A percentile compares a stretch with the other conserved stretches of the same genome.
These are phyloP conservation scores for Drosophila paucipuncta DNA, from an alignment of 2,888 invertebrate species.

Conservation along the genomic window DNA sequence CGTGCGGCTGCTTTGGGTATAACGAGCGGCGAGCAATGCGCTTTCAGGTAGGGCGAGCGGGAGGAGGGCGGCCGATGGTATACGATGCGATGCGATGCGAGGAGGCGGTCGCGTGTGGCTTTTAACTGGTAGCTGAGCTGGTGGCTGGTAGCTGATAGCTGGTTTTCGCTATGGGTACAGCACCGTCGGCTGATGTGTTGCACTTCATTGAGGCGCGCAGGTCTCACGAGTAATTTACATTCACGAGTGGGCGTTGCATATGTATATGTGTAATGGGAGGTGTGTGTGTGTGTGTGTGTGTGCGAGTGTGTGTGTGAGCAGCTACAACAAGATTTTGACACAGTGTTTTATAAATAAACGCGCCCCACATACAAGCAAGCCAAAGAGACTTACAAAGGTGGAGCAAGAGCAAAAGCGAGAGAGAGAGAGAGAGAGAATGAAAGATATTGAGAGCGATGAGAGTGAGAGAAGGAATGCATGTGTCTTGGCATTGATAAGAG, in stretches of 20 bases:
- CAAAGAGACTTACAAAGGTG: conserved; percentile 3
- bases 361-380: conserved; percentile 72
- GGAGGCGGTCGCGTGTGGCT: conserved; percentile 35
- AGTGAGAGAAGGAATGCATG: background rate
- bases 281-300: conserved; percentile 5
- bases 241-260: conserved; percentile 53
- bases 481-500: conserved; percentile 40
- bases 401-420: background rate
- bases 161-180: conserved; percentile 59
- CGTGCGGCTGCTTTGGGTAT: conserved; percentile 40
- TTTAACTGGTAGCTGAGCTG: conserved; percentile 32
- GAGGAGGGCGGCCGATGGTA: background rate
- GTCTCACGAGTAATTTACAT: conserved; percentile 53
- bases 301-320: conserved; percentile 11
- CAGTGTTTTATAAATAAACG: conserved; percentile 80
- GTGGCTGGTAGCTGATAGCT: conserved; percentile 51
- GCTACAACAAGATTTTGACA: conserved; percentile 78
- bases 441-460: background rate
- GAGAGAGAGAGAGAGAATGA: background rate
- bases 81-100: background rate
- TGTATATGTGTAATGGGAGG: conserved; percentile 19
- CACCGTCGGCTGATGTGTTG: conserved; percentile 65
- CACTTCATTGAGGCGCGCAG: conserved; percentile 59
- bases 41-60: conserved; percentile 36
- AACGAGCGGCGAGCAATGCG: conserved; percentile 20